Base-by-base conservation (phyloP, 2,888 invertebrate species). In the Minunthozetes semirufus region DNA sequence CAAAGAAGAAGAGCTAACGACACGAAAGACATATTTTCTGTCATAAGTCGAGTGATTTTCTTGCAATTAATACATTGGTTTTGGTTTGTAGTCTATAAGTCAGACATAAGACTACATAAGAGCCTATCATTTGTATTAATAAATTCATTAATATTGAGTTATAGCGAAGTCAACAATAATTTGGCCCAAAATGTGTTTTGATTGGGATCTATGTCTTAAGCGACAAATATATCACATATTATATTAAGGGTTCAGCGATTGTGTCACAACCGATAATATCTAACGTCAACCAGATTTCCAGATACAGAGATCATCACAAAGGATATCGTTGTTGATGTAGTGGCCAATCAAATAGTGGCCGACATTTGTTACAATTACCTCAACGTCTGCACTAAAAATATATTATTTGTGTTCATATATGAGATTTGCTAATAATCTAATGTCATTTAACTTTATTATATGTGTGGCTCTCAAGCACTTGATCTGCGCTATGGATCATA, bases 391-490 rank as follows among this genome's bases (percentile, higher is more conserved):
- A n/a, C 25, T 29, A 63, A 63, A 63, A 29, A 63, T 61, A 61
- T 68, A 68, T 68, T 68, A 68, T 68, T 68, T 68, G 68, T 68
- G 66, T 42, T 68, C 42, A 68, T 68, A 68, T 68, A 68, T 46
- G 13, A 68, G 68, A 68, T 68, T 68, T 68, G 42, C 68, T 68
- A 68, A 68, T 68, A 68, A 68, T 68, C 68, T 68, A 68, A 68
- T 68, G 68, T 68, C 68, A 68, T 68, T 68, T 68, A 68, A 68
- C 68, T 68, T 68, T 68, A 68, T 68, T 68, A 68, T 68, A 68
- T 68, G 42, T 63, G 33, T n/a, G 61, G 17, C 61, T 11, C 68
- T 33, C 22, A 68, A n/a, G n/a, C 9, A 19, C 22, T 46, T 42
- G 42, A 46, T 66, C 68, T 68, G 46, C 19, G 68, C 68, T 68